Base-by-base conservation (phyloP, 2,888 invertebrate species). In the Scaptomyza polygonia region DNA sequence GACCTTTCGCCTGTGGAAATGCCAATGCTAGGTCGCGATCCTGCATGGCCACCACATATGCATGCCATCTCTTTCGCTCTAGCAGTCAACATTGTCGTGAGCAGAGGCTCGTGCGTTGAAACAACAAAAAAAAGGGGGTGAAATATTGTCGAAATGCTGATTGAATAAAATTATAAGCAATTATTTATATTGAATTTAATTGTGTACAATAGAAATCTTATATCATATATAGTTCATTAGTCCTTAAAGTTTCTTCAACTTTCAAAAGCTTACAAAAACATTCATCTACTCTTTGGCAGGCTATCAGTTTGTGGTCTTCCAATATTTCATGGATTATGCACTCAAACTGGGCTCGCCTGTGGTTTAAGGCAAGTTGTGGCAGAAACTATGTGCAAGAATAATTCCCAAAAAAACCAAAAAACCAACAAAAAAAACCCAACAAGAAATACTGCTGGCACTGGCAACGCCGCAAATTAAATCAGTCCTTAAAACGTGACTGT, bases 1-100 rank as follows among this genome's bases (percentile, higher is more conserved):
- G 73, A 75, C 81, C 79, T 74, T 66, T 70, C 44, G 66, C 65
- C 58, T 47, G 49, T 70, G 81, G 75, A 71, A 84, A 79, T 77
- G 67, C 79, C 81, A 75, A 67, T 58, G 71, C 77, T 48, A 63
- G 73, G 63, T 64, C 75, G 63, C 79, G 82, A 82, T 82, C 82
- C 83, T 80, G 62, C 53, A 56, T 32, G 74, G 43, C 68, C 58
- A 71, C 36, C 54, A 71, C n/a, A 44, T 32, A 44, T 32, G 42
- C 45, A 25, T 55, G 66, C 68, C n/a, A 36, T 81, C 81, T 56
- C 74, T 59, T 32, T 77, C 48, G 44, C 70, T 45, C 62, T 47
- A 36, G 43, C 49, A 32, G 9, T 36, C 18, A 44, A 40, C 71
- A 55, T 36, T 52, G 43, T 21, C 5, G 25, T 39, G 27, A 40